A percentile compares a stretch with the other conserved stretches of the same genome.
Evolutionary conservation across 1,140 invertebrate genomes (phyloP).

Genomic region (Cydia amplana): DNA sequence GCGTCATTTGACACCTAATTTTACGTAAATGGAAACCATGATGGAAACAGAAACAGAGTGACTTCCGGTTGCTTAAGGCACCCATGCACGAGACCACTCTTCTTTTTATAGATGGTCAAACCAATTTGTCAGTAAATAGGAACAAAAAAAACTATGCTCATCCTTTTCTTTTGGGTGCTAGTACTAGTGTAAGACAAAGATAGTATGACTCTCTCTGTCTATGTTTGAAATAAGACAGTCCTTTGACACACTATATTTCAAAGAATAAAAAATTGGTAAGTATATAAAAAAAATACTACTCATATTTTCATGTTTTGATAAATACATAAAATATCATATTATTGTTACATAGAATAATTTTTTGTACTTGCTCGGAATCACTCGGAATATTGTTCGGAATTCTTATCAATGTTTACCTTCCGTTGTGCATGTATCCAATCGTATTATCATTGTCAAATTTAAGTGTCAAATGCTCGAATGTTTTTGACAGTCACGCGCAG

Average conservation of each 20-base stretch:
- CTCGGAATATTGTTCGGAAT: not conserved
- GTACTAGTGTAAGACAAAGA: too few relatives aligned
- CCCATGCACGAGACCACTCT: not conserved
- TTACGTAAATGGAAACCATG: not conserved
- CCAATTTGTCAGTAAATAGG: too few relatives aligned
- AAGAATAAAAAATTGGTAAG: not conserved
- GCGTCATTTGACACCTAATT: slow-evolving; percentile 14
- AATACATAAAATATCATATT: too few relatives aligned
- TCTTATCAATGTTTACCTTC: not conserved
- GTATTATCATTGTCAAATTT: not conserved
- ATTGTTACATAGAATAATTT: not conserved
- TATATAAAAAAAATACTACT: too few relatives aligned
- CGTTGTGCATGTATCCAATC: not conserved
- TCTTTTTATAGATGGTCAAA: too few relatives aligned
- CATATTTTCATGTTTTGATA: too few relatives aligned
- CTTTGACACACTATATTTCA: not conserved
- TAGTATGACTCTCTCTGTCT: too few relatives aligned
- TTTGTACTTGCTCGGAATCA: not conserved
- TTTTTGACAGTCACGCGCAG: slow-evolving; percentile 31
- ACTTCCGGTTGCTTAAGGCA: not conserved
- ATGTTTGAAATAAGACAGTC: too few relatives aligned
- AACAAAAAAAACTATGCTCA: too few relatives aligned
- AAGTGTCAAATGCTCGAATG: not conserved
- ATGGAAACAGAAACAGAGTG: too few relatives aligned
- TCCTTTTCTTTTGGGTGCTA: too few relatives aligned